Evolutionary conservation across 1,140 invertebrate species (phyloP), one percentile per base, ranked within the genome.

Genomic region (Thaumetopoea pityocampa): DNA sequence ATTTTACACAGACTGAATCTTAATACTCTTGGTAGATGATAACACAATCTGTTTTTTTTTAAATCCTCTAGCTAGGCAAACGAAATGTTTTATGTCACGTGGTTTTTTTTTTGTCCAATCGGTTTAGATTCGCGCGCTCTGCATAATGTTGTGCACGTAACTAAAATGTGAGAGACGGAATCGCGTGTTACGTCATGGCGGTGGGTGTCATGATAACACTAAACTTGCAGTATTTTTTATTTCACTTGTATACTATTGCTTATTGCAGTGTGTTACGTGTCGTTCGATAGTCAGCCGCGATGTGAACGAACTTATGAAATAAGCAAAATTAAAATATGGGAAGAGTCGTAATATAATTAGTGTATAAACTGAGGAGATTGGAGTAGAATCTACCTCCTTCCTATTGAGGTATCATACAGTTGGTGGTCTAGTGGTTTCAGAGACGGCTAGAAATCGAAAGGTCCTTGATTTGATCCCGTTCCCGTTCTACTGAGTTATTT

Each of bases 201-300:
- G 37, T 41, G 37, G 37, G 37, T 40, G 36, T 40, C 19, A n/a
- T 41, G 37, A 41, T 41, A 41, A 41, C 16, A 41, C 37, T 17
- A 27, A 24, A 24, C 32, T 41, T 20, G 37, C 37, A 17, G 19
- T 41, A 32, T 40, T 29, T 40, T 30, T 30, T 5, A n/a, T 40
- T 29, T 18, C 18, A 17, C 15, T 14, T 28, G 12, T 24, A 6
- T 27, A 10, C n/a, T n/a, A 9, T 27, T 14, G 9, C 6, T 23
- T 26, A 26, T 32, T 41, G 12, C 27, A 14, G 10, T 32, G 37
- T 30, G 8, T 29, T 22, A 9, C 4, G 7, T 32, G 4, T 10
- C 5, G 23, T 19, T 28, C 20, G 15, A 28, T n/a, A 19, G 12
- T 9, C 15, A 17, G 9, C 17, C 17, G 10, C 17, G 8, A n/a